Percentiles rank a stretch among this genome's conserved stretches.
phyloP scores from a whole-genome alignment of 2,113 vertebrate species.

The Dipodomys stephensi region DNA sequence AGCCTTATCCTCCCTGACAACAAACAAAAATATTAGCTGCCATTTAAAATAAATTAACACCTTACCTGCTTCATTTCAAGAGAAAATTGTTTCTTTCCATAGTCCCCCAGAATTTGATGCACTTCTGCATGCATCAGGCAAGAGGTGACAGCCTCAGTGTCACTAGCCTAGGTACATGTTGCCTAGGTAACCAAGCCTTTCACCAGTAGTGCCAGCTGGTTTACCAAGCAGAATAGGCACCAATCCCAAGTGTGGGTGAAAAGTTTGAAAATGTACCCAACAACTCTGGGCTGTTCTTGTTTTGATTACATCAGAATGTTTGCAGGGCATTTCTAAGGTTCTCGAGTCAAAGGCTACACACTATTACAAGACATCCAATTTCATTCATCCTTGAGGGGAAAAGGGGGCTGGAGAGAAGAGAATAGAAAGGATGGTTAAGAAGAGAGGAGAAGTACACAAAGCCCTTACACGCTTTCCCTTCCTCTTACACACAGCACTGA shows the following conservation, averaged over 20 bases:
- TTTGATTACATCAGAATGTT: not conserved
- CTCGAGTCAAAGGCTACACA: not conserved
- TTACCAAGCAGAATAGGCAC: not conserved
- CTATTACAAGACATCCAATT: not conserved
- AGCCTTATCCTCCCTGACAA: constrained; percentile 25
- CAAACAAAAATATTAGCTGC: constrained; percentile 66
- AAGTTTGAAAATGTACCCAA: not conserved
- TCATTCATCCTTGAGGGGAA: not conserved
- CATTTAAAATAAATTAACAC: constrained; percentile 62
- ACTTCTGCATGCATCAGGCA: not conserved
- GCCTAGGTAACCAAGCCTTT: constrained; percentile 33
- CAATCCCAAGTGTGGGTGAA: not conserved
- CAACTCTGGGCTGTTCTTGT: not conserved
- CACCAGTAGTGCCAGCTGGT: not conserved
- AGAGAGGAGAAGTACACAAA: not conserved
- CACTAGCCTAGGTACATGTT: not conserved
- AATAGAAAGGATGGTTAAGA: rapidly evolving
- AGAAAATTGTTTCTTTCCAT: constrained; percentile 39
- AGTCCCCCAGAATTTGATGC: not conserved
- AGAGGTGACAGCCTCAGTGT: not conserved
- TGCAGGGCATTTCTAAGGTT: not conserved
- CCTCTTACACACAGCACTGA: not conserved
- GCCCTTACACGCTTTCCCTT: not conserved
- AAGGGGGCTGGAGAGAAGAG: not conserved
- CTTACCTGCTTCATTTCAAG: constrained; percentile 49